Evolutionary conservation across 2,113 vertebrate species (phyloP).

Genomic region (Sitta europaea): DNA sequence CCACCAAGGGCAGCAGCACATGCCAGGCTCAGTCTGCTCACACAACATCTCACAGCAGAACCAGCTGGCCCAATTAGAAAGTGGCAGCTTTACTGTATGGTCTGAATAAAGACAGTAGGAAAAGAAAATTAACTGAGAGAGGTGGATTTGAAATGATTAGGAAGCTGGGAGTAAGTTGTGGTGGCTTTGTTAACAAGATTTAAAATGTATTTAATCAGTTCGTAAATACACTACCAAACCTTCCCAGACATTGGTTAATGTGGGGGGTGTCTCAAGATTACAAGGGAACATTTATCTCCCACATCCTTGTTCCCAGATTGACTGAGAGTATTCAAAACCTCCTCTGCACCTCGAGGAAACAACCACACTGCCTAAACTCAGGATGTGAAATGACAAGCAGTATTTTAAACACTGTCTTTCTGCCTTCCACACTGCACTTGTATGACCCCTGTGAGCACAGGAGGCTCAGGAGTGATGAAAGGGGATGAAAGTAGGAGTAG

Average conservation of each 20-base stretch:
- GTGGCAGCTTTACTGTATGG: not conserved
- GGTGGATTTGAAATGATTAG: rapidly evolving
- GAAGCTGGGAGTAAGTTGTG: not conserved
- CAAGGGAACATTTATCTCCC: not conserved
- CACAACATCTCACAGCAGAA: not conserved
- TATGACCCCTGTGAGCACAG: not conserved
- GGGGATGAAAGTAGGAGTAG: not conserved
- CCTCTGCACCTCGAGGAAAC: not conserved
- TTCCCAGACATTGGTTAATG: not conserved
- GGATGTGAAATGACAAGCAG: not conserved
- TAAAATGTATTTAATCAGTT: not conserved
- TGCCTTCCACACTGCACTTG: not conserved
- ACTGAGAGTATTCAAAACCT: not conserved
- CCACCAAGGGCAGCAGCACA: not conserved
- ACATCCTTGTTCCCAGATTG: not conserved
- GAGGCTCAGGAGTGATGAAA: not conserved
- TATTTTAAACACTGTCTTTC: not conserved
- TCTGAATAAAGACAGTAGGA: not conserved
- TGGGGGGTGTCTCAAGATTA: not conserved
- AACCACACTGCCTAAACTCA: not conserved
- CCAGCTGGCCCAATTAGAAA: not conserved
- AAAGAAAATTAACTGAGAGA: not conserved
- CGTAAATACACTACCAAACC: not conserved
- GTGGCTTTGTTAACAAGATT: not conserved
- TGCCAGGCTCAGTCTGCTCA: not conserved